Evolutionary conservation across 2,888 invertebrate species (phyloP), one percentile per base, ranked within the genome.

Genomic region (Daptonema setosum): DNA sequence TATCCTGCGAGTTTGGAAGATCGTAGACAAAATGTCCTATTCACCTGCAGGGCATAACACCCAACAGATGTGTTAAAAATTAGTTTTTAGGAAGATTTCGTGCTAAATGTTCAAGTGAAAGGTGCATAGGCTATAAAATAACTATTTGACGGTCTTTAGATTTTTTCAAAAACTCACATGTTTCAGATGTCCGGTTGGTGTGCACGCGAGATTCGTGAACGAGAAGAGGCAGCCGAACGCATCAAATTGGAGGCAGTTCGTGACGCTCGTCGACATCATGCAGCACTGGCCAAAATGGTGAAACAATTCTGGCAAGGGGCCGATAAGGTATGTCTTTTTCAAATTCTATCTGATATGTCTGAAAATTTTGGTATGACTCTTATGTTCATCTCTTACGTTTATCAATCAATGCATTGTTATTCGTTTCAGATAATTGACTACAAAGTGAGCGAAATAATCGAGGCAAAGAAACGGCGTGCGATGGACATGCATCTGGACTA

Each of bases 401-500:
- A 17, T 17, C 35, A 11, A 8, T 35, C 35, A 17, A 17, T 35
- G 35, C n/a, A n/a, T n/a, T n/a, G n/a, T n/a, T n/a, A n/a, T n/a
- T n/a, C n/a, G n/a, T 35, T n/a, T 2, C 41, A 83, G 80, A 75
- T 93, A 65, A 88, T 93, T 50, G 87, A 91, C 72, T 88, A 83
- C 74, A 91, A 90, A 71, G 85, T 88, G 65, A 83, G 85, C 68
- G 83, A 85, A 28, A 81, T 87, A 63, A 77, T 93, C 59, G 93
- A 95, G 72, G 88, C 88, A 66, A 88, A 90, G 71, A 80, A 90
- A 59, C 87, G 91, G 71, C 83, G 85, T 69, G 91, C 90, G 0
- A 76, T 95, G 58, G 93, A 95, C 77, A 83, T 90, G 69, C 95
- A 95, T 74, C 78, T 97, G 59, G 87, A 87, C 73, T 91, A 91